Conservation (phyloP, 1,140 invertebrate genomes). For the Cepaea nemoralis region DNA sequence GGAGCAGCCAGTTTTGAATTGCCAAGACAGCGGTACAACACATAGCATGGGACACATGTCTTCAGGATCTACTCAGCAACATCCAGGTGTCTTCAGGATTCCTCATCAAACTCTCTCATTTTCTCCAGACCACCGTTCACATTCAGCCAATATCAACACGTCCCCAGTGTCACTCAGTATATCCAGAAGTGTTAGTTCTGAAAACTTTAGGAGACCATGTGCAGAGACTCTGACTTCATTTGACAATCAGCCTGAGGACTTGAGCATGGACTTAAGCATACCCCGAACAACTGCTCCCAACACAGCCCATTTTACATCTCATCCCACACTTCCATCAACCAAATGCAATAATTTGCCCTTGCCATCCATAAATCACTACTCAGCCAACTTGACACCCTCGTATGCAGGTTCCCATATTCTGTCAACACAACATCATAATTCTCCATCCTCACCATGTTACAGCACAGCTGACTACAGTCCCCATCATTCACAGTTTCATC, state of each 20-base stretch:
- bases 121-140: background rate
- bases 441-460: background rate
- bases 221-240: background rate
- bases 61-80: background rate
- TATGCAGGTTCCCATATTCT: background rate
- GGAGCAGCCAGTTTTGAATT: background rate
- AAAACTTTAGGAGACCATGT: background rate
- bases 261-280: slow-evolving; percentile 6
- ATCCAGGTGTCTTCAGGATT: background rate
- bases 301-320: background rate
- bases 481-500: background rate
- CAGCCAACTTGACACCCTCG: background rate
- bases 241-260: slow-evolving; percentile 13
- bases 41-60: background rate
- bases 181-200: background rate
- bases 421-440: background rate
- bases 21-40: background rate
- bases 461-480: background rate
- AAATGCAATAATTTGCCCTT: background rate
- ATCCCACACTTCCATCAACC: background rate
- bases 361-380: background rate
- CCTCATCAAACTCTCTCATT: background rate
- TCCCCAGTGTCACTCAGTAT: background rate
- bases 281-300: background rate
- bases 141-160: background rate